phyloP scores from a whole-genome alignment of 2,113 vertebrate species.

The Engystomops pustulosus region DNA sequence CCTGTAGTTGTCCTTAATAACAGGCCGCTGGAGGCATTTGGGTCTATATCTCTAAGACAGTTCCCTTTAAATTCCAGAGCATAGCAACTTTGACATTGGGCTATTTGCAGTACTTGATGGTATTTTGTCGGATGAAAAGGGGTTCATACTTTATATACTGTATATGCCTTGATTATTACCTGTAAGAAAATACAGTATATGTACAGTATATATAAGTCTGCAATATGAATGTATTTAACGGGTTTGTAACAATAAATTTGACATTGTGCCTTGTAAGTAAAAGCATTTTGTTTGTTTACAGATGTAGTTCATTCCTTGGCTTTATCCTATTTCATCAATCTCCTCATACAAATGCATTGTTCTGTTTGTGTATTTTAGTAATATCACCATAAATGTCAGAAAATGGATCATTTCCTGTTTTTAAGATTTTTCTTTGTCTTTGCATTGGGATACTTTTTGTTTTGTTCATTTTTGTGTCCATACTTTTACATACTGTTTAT shows the following conservation, averaged over 20 bases:
- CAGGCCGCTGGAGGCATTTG: too few species aligned
- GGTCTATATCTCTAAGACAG: too few species aligned
- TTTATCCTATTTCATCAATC: constrained; percentile 51
- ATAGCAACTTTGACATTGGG: neutral
- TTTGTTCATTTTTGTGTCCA: constrained; percentile 62
- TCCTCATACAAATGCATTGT: constrained; percentile 61
- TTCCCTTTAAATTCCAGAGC: neutral
- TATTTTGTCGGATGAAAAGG: neutral
- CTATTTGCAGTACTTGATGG: neutral
- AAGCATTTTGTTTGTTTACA: constrained; percentile 55
- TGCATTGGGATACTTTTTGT: constrained; percentile 65
- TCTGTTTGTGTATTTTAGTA: neutral
- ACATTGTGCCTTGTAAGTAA: constrained; percentile 78
- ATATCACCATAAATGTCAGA: constrained; percentile 3
- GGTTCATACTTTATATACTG: neutral
- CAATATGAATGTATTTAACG: constrained; percentile 46
- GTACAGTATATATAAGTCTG: constrained; percentile 19
- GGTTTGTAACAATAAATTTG: constrained; percentile 52
- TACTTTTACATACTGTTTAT: constrained; percentile 62
- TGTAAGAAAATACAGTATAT: neutral
- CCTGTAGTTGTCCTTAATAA: too few species aligned
- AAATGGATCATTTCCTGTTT: constrained; percentile 72
- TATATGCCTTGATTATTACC: too few species aligned
- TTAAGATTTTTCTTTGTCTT: constrained; percentile 64
- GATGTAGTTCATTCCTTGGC: constrained; percentile 58